Base-by-base conservation (phyloP, 2,888 invertebrate genomes). In the Leucania comma region DNA sequence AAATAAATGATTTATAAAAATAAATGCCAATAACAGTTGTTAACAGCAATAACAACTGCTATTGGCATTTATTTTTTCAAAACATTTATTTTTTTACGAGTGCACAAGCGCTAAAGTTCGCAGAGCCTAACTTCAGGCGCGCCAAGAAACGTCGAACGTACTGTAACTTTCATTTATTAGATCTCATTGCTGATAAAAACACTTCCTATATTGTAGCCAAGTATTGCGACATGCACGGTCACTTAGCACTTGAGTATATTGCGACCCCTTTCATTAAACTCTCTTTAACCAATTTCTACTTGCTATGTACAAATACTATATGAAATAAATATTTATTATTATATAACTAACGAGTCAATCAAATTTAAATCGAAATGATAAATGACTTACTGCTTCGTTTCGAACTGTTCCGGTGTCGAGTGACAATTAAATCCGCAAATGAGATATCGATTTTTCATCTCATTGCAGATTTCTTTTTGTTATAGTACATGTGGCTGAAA, bases 161-260 rank as follows among this genome's bases (percentile, higher is more conserved):
- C n/a, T n/a, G n/a, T 51, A 61, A 71, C 66, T 82, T 72, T 75
- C 65, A 65, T 75, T 72, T 70, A 61, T 67, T 42, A 70, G 80
- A 76, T 81, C 29, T 50, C 29, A 32, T 60, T 63, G 59, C 68
- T 73, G 72, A 78, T 78, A 48, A 74, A 20, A 63, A 20, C 42
- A 79, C 62, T 82, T 85, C 67, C 66, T 69, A 73, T 72, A 70
- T 67, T 51, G 63, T 42, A 56, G 50, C 35, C 14, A 62, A 56
- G 38, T 63, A 58, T 81, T 81, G 81, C 78, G 60, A 81, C 73
- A 84, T 62, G n/a, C 48, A 61, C 74, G 50, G 68, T 75, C 59
- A 69, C 67, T 75, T 69, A n/a, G 57, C 65, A 29, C 50, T 46
- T n/a, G n/a, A 53, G 51, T 38, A 20, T 50, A 64, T 58, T 35